Percentiles rank a stretch among this genome's conserved stretches.
Evolutionary conservation across 2,888 invertebrate species (phyloP).

Genomic region (Morpho helenor): DNA sequence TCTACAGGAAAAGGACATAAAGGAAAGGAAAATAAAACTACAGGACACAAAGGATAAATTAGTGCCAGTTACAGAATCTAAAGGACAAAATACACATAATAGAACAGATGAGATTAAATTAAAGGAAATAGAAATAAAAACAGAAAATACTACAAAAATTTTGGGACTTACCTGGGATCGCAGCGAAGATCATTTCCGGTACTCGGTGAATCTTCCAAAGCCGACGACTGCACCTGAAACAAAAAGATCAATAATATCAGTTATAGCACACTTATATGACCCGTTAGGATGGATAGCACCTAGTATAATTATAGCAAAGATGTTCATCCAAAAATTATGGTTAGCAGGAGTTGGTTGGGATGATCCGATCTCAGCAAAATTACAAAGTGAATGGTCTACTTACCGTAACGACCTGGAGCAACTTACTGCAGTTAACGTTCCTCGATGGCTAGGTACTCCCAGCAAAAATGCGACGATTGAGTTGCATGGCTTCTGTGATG

Average conservation of each 20-base stretch:
- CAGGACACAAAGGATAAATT: background rate
- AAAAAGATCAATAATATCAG: constrained; percentile 20
- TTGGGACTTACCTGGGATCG: constrained; percentile 12
- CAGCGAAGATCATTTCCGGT: constrained; percentile 7
- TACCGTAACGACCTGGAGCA: constrained; percentile 19
- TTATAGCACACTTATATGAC: constrained; percentile 23
- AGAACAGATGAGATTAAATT: background rate
- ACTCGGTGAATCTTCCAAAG: constrained; percentile 1
- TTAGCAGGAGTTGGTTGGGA: no score
- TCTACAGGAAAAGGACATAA: background rate
- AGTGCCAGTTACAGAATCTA: background rate
- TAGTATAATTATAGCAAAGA: no score
- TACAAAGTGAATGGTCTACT: constrained; percentile 20
- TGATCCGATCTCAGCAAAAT: constrained; percentile 17
- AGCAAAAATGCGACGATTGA: constrained; percentile 13
- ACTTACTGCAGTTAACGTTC: constrained; percentile 16
- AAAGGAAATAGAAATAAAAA: background rate
- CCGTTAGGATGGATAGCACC: no score
- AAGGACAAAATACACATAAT: background rate
- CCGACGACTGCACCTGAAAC: constrained; percentile 3
- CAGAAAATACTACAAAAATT: constrained; percentile 14
- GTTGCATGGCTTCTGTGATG: constrained; percentile 31
- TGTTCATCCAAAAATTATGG: no score
- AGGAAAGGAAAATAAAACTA: background rate
- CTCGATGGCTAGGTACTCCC: constrained; percentile 21